These are phyloP conservation scores for Drosophila parabipectinata DNA, from an alignment of 1,140 invertebrate species.

Conservation along the genomic window DNA sequence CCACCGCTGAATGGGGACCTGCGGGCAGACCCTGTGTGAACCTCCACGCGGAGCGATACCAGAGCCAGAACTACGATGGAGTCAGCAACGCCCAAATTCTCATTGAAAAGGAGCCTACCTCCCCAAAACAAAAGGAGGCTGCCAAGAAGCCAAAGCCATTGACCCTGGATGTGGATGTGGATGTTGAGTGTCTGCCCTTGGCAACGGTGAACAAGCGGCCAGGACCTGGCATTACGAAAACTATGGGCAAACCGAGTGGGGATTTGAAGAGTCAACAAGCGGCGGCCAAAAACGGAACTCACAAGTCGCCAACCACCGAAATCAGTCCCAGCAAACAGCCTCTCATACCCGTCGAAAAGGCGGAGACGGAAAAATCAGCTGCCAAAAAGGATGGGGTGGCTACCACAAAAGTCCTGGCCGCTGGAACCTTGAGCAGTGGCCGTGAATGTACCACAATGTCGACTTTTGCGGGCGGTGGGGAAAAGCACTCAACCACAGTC, in stretches of 20 bases:
- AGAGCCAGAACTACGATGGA: slow-evolving; percentile 84
- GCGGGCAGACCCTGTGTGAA: slow-evolving; percentile 82
- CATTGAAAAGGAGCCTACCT: slow-evolving; percentile 84
- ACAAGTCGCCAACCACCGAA: slow-evolving; percentile 41
- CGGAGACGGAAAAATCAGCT: slow-evolving; percentile 27
- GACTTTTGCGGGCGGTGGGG: slow-evolving; percentile 54
- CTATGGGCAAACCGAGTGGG: slow-evolving; percentile 73
- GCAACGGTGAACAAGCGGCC: slow-evolving; percentile 83
- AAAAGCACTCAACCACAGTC: slow-evolving; percentile 24
- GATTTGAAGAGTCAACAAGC: slow-evolving; percentile 44
- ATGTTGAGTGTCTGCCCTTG: slow-evolving; percentile 49
- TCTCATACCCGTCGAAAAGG: slow-evolving; percentile 34
- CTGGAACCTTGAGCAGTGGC: slow-evolving; percentile 73
- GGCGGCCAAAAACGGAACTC: slow-evolving; percentile 46
- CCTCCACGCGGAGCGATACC: slow-evolving; percentile 74
- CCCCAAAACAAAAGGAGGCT: slow-evolving; percentile 37
- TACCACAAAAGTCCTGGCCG: slow-evolving; percentile 67
- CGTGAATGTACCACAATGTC: slow-evolving; percentile 71
- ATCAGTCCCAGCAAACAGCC: slow-evolving; percentile 72
- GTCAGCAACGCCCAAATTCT: slow-evolving; percentile 85
- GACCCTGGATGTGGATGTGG: slow-evolving; percentile 34
- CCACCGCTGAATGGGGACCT: slow-evolving; percentile 85
- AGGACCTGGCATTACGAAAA: slow-evolving; percentile 85
- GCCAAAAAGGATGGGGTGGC: slow-evolving; percentile 29
- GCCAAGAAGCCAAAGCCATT: slow-evolving; percentile 44